Base-by-base conservation (phyloP, 2,888 invertebrate genomes). In the Dimorphilus gyrociliatus region DNA sequence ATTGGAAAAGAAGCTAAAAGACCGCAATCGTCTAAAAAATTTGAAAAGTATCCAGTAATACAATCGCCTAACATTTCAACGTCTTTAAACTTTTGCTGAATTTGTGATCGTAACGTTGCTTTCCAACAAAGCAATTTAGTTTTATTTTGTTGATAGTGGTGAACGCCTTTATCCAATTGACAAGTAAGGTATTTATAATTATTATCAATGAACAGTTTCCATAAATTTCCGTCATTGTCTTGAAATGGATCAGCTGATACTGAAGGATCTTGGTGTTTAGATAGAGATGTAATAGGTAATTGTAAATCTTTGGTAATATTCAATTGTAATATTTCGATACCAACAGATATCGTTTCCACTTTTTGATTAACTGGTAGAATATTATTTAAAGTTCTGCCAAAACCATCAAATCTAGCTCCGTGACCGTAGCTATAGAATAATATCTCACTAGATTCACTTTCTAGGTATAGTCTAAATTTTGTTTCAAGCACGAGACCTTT, bases 331-430 rank as follows among this genome's bases (percentile, higher is more conserved):
- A 45, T 34, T 18, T 45, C 45, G 7, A 41, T 40, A 4, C 38
- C 41, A n/a, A 39, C 36, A 4, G 27, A 29, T 12, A 44, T 15
- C 26, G 36, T 32, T 10, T 16, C 29, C 23, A 39, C 15, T 18
- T 30, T 36, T 14, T 37, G 34, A 5, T 31, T 30, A 25, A 39
- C 36, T 13, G 31, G 25, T 12, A 44, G 19, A 13, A 30, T 23
- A 21, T 39, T 32, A 8, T 37, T 25, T 1, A 45, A 37, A 7
- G 45, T 44, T 29, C 44, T 45, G 5, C 45, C 45, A 28, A 45
- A 45, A 7, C 45, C 45, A 23, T 45, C 45, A 25, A 38, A 45
- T 27, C 41, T 41, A 4, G 45, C 43, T 8, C 45, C 43, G 23
- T 45, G 43, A 7, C 45, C 45, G 23, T 42, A 45, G 23, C 39